These are phyloP conservation scores for Drosophila pegasa DNA, from an alignment of 2,888 invertebrate genomes.

Conservation along the genomic window DNA sequence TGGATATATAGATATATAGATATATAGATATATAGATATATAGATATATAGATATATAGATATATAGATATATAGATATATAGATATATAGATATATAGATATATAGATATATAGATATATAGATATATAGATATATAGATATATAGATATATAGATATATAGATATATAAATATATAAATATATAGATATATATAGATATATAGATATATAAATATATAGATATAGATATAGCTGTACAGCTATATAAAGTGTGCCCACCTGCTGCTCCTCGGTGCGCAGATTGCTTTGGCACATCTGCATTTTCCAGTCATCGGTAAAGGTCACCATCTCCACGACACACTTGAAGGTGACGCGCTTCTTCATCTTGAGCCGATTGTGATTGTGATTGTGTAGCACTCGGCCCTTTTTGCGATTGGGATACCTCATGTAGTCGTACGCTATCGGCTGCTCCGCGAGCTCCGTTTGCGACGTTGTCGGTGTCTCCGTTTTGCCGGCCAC, in stretches of 20 bases:
- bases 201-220: not conserved
- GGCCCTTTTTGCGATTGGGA: constrained; percentile 43
- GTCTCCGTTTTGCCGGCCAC: constrained; percentile 1
- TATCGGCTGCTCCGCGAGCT: constrained; percentile 24
- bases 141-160: not conserved
- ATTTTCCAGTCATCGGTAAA: constrained; percentile 62
- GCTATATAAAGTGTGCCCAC: too few relatives aligned
- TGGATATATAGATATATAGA: not conserved
- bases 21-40: not conserved
- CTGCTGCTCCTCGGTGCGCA: constrained; percentile 68
- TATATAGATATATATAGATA: not conserved
- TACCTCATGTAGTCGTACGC: constrained; percentile 69
- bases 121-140: too few relatives aligned
- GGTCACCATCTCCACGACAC: constrained; percentile 54
- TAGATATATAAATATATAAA: not conserved
- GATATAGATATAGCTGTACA: not conserved
- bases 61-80: not conserved
- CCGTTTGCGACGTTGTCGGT: constrained; percentile 1
- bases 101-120: not conserved
- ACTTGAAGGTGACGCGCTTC: constrained; percentile 54
- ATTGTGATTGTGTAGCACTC: not conserved
- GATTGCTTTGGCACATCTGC: constrained; percentile 27
- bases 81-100: not conserved
- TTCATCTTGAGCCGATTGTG: constrained; percentile 2
- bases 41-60: not conserved